Base-by-base conservation (phyloP, 2,888 invertebrate species). In the Callyntrura guangdongensis region DNA sequence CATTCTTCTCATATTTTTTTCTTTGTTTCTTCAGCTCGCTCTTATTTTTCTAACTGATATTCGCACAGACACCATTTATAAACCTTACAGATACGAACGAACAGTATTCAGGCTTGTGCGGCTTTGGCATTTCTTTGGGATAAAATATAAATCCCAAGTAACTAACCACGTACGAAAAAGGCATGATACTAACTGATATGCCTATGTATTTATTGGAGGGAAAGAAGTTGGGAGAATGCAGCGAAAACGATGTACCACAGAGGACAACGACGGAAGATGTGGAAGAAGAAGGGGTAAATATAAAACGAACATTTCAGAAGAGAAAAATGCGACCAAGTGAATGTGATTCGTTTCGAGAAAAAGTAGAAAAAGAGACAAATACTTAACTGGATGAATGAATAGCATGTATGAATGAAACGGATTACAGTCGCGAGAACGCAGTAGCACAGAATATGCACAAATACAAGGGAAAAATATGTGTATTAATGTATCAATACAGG, bases 1-100 rank as follows among this genome's bases (percentile, higher is more conserved):
- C 83, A 87, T 91, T 91, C 47, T 91, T 77, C 87, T 91, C 74
- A 56, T 47, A 45, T 84, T 67, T 20, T 5, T 89, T 83, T 27
- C 1, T 82, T 72, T 12, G 8, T 88, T 84, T 77, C 72, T 22
- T 59, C 45, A 45, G 27, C 36, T 83, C 14, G 12, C 47, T 9
- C 47, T 5, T 67, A 12, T 11, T 36, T 36, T 17, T 81, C 61
- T 45, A 36, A 36, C 49, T 36, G 36, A 72, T 36, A 6, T 11
- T 53, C 53, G 11, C 47, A 47, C 53, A 53, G 12, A 53, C 53
- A 2, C n/a, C n/a, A 53, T 53, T 11, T 53, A 14, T 53, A 53
- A n/a, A 53, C 53, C 9, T 11, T 61, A 20, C 61, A 22, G 14
- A 12, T 69, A 27, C 36, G 36, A n/a, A 27, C 12, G 17, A 20